phyloP scores from a whole-genome alignment of 2,888 invertebrate genomes.

The Drosophila bunnanda region DNA sequence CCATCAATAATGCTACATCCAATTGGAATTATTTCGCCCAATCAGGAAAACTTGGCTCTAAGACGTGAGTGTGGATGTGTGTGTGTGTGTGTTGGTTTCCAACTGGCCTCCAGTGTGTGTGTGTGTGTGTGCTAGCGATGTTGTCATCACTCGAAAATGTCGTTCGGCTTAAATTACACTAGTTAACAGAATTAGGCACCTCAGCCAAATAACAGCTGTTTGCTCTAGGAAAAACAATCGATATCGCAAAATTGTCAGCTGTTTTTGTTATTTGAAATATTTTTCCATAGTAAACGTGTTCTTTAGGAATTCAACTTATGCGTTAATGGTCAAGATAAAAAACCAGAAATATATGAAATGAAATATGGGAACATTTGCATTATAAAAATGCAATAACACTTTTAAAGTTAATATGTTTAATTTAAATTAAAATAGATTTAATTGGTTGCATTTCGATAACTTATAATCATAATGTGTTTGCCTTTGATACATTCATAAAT shows the following conservation, averaged over 20 bases:
- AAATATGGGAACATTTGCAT: not conserved
- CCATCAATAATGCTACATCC: slow-evolving; percentile 41
- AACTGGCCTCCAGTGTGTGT: slow-evolving; percentile 19
- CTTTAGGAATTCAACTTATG: not conserved
- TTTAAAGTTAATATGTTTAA: not conserved
- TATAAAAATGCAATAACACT: not conserved
- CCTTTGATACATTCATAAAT: too few relatives aligned
- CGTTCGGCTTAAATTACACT: slow-evolving; percentile 36
- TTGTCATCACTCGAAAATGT: slow-evolving; percentile 71
- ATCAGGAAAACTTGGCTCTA: slow-evolving; percentile 45
- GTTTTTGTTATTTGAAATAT: not conserved
- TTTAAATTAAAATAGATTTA: not conserved
- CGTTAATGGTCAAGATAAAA: not conserved
- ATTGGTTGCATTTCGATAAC: not conserved
- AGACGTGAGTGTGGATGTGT: slow-evolving; percentile 30
- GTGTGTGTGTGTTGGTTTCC: slow-evolving; percentile 21
- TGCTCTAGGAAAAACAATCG: not conserved
- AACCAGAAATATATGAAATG: not conserved
- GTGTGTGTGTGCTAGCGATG: slow-evolving; percentile 50
- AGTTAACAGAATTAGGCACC: slow-evolving; percentile 6
- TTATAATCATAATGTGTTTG: too few relatives aligned
- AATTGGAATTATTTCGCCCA: slow-evolving; percentile 54
- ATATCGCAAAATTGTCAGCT: not conserved
- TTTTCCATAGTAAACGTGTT: not conserved
- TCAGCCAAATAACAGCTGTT: not conserved